These are phyloP conservation scores for Stylophora pistillata DNA, from an alignment of 64 coral and sea anemone species.

Conservation along the genomic window DNA sequence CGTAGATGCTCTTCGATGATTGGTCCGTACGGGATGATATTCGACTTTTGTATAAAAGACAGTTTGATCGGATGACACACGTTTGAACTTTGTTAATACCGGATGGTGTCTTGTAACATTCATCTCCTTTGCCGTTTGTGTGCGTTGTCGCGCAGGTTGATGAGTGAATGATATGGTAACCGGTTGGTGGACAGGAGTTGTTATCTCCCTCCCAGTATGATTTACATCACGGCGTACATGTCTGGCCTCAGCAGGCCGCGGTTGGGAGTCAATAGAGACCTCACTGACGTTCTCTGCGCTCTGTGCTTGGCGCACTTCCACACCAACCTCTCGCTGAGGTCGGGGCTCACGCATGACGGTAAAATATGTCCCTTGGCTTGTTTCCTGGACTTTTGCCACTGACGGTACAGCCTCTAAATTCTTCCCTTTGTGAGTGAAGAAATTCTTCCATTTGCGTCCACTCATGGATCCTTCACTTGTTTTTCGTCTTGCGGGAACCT, in stretches of 20 bases:
- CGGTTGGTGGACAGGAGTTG: conserved; percentile 21
- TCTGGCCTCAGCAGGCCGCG: conserved; percentile 16
- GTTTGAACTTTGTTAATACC: conserved; percentile 68
- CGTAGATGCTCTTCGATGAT: conserved; percentile 80
- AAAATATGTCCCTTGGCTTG: conserved; percentile 9
- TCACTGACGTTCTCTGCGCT: conserved; percentile 61
- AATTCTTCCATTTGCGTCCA: conserved; percentile 55
- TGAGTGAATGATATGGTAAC: conserved; percentile 34
- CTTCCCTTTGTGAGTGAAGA: conserved; percentile 64
- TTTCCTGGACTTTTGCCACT: conserved; percentile 45
- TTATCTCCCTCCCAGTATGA: conserved; percentile 1
- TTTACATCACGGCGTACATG: conserved; percentile 33
- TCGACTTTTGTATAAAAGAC: conserved; percentile 67
- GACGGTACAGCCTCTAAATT: conserved; percentile 45
- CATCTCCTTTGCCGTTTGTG: neutral
- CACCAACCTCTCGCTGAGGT: neutral
- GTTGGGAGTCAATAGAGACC: neutral
- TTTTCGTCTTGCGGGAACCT: conserved; percentile 7
- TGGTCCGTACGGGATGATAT: conserved; percentile 4
- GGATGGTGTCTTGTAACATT: conserved; percentile 63
- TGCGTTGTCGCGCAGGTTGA: conserved; percentile 39
- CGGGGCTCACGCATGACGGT: conserved; percentile 16
- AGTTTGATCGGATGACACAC: conserved; percentile 64
- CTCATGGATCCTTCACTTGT: conserved; percentile 16
- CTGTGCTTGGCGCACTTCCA: conserved; percentile 39